These are phyloP conservation scores for Lomographa bimaculata DNA, from an alignment of 2,888 invertebrate genomes.

Conservation along the genomic window DNA sequence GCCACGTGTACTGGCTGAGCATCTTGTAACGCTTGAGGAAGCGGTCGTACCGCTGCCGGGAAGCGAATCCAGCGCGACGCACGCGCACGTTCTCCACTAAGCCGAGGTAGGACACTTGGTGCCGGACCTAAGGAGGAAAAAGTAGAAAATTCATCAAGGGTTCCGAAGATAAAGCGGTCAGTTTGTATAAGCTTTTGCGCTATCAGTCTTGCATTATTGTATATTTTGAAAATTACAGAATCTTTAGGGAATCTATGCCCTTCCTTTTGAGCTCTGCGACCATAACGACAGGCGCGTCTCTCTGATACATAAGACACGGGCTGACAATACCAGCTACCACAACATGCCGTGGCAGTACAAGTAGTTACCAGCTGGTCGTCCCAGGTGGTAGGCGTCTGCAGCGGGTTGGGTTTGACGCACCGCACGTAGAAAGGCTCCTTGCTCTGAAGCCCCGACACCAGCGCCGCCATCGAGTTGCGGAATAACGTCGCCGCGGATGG, in stretches of 20 bases:
- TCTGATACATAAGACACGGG: too few species aligned
- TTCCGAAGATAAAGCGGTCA: too few species aligned
- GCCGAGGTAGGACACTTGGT: conserved; percentile 94
- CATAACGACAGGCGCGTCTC: too few species aligned
- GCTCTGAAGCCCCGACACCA: conserved; percentile 93
- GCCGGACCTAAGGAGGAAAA: conserved; percentile 74
- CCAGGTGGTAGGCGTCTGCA: conserved; percentile 93
- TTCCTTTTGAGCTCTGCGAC: too few species aligned
- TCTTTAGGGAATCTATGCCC: too few species aligned
- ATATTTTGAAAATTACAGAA: too few species aligned
- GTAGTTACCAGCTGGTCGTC: conserved; percentile 89
- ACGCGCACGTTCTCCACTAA: conserved; percentile 98
- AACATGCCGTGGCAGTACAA: too few species aligned
- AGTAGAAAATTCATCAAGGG: too few species aligned
- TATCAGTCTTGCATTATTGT: too few species aligned
- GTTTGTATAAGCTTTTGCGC: too few species aligned
- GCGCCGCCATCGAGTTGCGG: conserved; percentile 96
- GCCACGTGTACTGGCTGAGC: conserved; percentile 98
- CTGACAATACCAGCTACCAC: too few species aligned
- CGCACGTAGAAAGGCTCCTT: conserved; percentile 99
- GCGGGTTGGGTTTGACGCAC: conserved; percentile 98
- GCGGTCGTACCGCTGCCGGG: conserved; percentile 95
- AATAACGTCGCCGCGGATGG: conserved; percentile 97
- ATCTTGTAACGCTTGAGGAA: conserved; percentile 98
- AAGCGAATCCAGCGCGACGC: conserved; percentile 98